Conservation (phyloP, 2,797 vertebrate genomes). For the Anabacerthia variegaticeps region DNA sequence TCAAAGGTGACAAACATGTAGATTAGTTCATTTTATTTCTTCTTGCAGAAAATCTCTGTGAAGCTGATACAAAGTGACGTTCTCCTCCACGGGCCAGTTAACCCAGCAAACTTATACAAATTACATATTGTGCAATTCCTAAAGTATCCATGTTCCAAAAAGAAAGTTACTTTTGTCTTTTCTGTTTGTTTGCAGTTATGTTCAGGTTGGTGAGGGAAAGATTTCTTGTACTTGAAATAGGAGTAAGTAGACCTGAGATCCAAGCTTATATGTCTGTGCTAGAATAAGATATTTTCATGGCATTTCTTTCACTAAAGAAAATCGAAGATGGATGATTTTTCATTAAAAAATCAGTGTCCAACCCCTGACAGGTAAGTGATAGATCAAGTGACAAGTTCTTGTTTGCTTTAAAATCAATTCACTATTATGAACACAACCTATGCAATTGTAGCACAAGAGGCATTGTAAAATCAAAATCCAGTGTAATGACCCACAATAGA, state of each 20-base stretch:
- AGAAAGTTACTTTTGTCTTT: not conserved
- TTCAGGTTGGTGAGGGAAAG: not conserved
- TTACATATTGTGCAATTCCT: not conserved
- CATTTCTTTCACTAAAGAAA: not conserved
- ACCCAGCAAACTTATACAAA: not conserved
- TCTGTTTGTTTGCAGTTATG: not conserved
- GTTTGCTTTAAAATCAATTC: not conserved
- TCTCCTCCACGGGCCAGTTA: not conserved
- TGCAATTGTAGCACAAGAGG: not conserved
- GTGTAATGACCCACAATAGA: not conserved
- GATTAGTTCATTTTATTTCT: not conserved
- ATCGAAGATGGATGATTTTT: not conserved
- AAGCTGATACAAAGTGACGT: not conserved
- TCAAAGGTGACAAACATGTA: not conserved
- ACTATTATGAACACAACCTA: not conserved
- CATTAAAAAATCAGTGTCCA: not conserved
- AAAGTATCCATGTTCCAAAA: not conserved
- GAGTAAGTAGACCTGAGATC: not conserved
- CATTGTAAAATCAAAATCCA: not conserved
- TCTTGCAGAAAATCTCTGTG: not conserved
- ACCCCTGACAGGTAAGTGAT: not conserved
- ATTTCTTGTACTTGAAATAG: not conserved
- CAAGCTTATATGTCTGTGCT: not conserved
- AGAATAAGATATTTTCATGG: not conserved
- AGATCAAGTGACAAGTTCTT: not conserved